Percentiles rank a stretch among this genome's conserved stretches.
Evolutionary conservation across 2,797 vertebrate species (phyloP).

Genomic region (Gambusia yucatana): DNA sequence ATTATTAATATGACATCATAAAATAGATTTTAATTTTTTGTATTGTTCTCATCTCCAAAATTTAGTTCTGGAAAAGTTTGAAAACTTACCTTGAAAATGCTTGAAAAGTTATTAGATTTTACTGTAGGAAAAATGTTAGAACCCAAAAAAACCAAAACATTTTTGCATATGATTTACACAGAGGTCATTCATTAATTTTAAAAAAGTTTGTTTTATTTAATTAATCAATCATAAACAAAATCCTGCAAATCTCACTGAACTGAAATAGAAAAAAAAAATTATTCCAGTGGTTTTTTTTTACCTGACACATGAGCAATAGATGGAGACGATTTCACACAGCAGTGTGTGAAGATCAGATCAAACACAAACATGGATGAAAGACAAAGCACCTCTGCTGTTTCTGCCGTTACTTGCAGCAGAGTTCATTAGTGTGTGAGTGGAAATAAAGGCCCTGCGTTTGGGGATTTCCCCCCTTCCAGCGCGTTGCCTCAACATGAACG

Average conservation of each 20-base stretch:
- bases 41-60: no score
- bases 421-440: constrained; percentile 73
- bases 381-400: constrained; percentile 71
- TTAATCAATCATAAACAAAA: background rate
- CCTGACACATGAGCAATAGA: background rate
- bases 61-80: no score
- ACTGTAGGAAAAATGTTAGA: no score
- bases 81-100: no score
- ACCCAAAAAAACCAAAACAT: no score
- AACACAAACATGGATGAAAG: constrained; percentile 73
- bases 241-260: background rate
- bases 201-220: no score
- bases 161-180: no score
- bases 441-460: constrained; percentile 68
- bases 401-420: constrained; percentile 73
- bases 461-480: constrained; percentile 79
- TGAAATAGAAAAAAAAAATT: background rate
- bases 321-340: constrained; percentile 4
- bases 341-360: constrained; percentile 68
- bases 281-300: background rate
- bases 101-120: no score
- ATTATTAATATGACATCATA: no score
- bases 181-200: no score
- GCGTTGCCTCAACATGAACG: constrained; percentile 82
- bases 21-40: no score